phyloP scores from a whole-genome alignment of 1,140 invertebrate genomes.

The Pogonomyrmex barbatus region DNA sequence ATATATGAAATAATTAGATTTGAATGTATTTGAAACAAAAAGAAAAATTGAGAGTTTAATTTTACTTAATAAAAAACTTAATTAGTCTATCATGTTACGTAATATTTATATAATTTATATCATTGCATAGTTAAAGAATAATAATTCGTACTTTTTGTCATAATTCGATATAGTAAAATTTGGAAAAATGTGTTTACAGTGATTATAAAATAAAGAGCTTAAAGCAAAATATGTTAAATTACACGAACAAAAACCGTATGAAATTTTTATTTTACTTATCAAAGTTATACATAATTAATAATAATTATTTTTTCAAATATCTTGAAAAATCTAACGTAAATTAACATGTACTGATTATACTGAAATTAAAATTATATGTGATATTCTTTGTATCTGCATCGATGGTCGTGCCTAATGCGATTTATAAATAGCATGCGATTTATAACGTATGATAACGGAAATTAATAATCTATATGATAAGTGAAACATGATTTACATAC shows the following conservation, averaged over 20 bases:
- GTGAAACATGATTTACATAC: conserved; percentile 37
- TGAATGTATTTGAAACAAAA: neutral
- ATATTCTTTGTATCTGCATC: conserved; percentile 54
- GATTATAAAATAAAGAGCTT: neutral
- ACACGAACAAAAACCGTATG: neutral
- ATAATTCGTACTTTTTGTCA: neutral
- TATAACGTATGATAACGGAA: neutral
- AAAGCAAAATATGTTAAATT: neutral
- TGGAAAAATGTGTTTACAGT: neutral
- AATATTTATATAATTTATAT: neutral
- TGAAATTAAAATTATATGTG: neutral
- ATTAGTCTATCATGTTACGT: neutral
- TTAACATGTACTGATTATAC: neutral
- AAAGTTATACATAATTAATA: conserved; percentile 1
- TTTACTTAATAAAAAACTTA: neutral
- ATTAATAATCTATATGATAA: neutral
- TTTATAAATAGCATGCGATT: conserved; percentile 59
- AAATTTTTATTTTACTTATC: neutral
- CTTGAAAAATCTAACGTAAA: neutral
- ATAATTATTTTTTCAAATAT: neutral
- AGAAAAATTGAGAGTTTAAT: neutral
- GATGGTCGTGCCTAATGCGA: conserved; percentile 75
- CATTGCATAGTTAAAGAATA: neutral
- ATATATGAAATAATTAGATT: neutral
- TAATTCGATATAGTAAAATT: neutral